Conservation (phyloP, 1,140 invertebrate genomes). For the Drosophila prosaltans region DNA sequence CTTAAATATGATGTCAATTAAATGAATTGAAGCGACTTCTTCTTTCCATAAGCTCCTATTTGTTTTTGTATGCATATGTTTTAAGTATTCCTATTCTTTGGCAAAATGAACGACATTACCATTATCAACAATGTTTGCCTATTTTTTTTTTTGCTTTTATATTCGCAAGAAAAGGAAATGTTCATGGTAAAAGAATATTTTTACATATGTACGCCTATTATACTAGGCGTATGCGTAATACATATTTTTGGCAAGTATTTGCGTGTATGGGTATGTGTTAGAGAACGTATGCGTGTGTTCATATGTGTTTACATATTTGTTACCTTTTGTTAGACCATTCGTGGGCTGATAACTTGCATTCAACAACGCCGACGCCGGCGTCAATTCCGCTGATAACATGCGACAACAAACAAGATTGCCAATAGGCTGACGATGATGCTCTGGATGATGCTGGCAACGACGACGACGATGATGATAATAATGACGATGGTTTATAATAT, state of each 20-base stretch:
- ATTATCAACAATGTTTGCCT: constrained; percentile 10
- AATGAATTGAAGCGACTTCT: not conserved
- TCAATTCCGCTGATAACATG: constrained; percentile 75
- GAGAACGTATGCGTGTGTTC: too few relatives aligned
- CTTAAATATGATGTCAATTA: too few relatives aligned
- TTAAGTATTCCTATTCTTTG: constrained; percentile 9
- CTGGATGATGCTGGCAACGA: constrained; percentile 28
- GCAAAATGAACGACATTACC: constrained; percentile 1
- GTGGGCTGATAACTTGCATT: constrained; percentile 76
- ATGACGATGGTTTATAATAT: constrained; percentile 19
- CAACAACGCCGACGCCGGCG: constrained; percentile 71
- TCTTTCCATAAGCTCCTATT: not conserved
- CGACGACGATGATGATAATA: constrained; percentile 38
- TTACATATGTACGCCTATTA: constrained; percentile 28
- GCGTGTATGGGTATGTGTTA: not conserved
- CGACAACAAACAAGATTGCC: constrained; percentile 62
- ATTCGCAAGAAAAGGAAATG: not conserved
- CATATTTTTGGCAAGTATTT: constrained; percentile 18
- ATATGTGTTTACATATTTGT: constrained; percentile 23
- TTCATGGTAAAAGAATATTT: constrained; percentile 20
- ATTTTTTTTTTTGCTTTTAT: not conserved
- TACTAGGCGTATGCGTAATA: constrained; percentile 43
- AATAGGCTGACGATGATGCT: constrained; percentile 42
- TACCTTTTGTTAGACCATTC: constrained; percentile 74
- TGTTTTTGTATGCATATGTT: not conserved